These are phyloP conservation scores for Zele albiditarsus DNA, from an alignment of 2,888 invertebrate species.

Conservation along the genomic window DNA sequence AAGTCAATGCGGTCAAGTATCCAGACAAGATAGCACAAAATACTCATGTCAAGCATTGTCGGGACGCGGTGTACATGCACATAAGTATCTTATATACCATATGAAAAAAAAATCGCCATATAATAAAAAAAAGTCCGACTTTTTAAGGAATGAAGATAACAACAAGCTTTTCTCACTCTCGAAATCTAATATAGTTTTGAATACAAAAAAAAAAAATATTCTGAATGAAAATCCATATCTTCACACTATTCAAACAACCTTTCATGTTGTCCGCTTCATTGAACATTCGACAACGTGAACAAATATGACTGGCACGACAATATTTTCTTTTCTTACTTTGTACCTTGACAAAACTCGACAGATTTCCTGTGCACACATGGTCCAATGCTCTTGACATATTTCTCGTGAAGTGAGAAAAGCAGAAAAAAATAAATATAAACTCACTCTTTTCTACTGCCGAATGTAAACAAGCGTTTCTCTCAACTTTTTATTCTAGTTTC, in stretches of 20 bases:
- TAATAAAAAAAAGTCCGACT: background rate
- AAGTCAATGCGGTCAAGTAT: background rate
- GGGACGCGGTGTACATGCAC: background rate
- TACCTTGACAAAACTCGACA: constrained; percentile 3
- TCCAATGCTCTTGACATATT: constrained; percentile 8
- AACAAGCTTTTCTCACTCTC: background rate
- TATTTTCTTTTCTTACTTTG: constrained; percentile 22
- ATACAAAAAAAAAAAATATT: background rate
- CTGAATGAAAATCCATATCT: background rate
- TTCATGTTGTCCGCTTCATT: background rate
- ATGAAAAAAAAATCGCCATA: background rate
- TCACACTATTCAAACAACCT: background rate
- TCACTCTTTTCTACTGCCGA: background rate
- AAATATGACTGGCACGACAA: background rate
- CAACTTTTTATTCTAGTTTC: background rate
- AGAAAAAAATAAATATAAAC: background rate
- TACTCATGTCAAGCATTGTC: background rate
- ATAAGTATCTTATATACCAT: background rate
- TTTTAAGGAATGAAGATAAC: background rate
- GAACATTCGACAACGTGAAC: constrained; percentile 7
- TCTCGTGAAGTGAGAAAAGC: background rate
- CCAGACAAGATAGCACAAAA: background rate
- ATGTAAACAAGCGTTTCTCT: background rate
- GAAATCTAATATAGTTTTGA: background rate
- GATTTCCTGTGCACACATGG: background rate